These are phyloP conservation scores for Desoria tigrina DNA, from an alignment of 2,888 invertebrate species.

Conservation along the genomic window DNA sequence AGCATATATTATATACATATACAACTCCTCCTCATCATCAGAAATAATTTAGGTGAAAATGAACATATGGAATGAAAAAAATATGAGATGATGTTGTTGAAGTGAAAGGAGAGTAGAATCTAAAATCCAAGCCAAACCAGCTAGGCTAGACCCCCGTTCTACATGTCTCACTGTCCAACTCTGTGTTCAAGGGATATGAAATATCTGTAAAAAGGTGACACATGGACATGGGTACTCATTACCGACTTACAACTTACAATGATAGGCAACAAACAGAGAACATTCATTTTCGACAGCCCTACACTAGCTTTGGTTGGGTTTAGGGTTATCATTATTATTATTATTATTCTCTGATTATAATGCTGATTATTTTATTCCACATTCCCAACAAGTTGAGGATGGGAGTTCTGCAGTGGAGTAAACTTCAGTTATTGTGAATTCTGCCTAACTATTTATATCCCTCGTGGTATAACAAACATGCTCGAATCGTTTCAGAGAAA, in stretches of 20 bases:
- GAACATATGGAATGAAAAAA: conserved; percentile 6
- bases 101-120: too few species aligned
- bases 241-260: too few species aligned
- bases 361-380: too few species aligned
- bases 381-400: background rate
- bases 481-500: background rate
- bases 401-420: background rate
- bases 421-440: background rate
- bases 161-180: background rate
- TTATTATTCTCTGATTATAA: too few species aligned
- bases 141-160: background rate
- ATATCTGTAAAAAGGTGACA: conserved; percentile 6
- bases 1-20: too few species aligned
- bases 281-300: too few species aligned
- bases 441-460: background rate
- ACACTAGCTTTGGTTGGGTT: too few species aligned
- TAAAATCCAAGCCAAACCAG: too few species aligned
- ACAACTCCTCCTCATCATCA: too few species aligned
- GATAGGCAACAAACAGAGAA: too few species aligned
- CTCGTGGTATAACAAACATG: conserved; percentile 5
- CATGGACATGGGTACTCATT: conserved; percentile 8
- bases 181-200: background rate
- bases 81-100: conserved; percentile 5
- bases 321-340: too few species aligned
- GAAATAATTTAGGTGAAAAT: conserved; percentile 5